Evolutionary conservation across 1,140 invertebrate genomes (phyloP), one percentile per base, ranked within the genome.

Genomic region (Chlorops oryzae): DNA sequence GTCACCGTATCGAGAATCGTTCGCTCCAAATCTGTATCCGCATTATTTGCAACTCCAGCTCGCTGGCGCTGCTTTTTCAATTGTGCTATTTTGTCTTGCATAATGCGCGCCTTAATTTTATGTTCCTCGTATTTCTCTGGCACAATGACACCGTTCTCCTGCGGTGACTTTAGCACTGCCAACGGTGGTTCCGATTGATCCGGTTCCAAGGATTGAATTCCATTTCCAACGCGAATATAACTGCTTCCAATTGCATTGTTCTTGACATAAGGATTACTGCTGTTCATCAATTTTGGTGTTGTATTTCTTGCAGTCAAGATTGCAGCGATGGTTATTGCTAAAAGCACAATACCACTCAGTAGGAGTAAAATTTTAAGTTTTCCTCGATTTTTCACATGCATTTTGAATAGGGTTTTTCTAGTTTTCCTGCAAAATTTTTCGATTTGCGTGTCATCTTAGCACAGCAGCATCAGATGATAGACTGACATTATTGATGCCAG

Each of bases 81-180:
- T 27, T 66, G 54, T 45, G 65, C 57, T 25, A 72, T 58, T 13
- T 67, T 67, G n/a, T 57, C 62, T 45, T 65, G 56, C 28, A 70
- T 69, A 21, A 72, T 60, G 22, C 70, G 57, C 13, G 58, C 52
- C 46, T 72, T 72, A 18, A 72, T 56, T 49, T 70, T 65, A 21
- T 63, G 63, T 43, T 72, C 70, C 27, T 72, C 59, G 32, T 72
- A 72, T 48, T 72, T 72, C 32, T 72, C 70, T 1, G 66, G 69
- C 42, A 70, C 63, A 58, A 70, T 70, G 21, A 62, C 42, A 22
- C 62, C 64, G 47, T 63, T 47, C 35, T 67, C 59, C 2, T 60
- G 58, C 17, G 55, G 58, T 0, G 65, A 42, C 28, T 65, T 51
- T 15, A 69, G 24, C 9, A 45, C 35, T 2, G 56, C 54, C 5